A percentile compares a stretch with the other conserved stretches of the same genome.
Evolutionary conservation across 2,113 vertebrate genomes (phyloP).

Genomic region (Nycticorax nycticorax): DNA sequence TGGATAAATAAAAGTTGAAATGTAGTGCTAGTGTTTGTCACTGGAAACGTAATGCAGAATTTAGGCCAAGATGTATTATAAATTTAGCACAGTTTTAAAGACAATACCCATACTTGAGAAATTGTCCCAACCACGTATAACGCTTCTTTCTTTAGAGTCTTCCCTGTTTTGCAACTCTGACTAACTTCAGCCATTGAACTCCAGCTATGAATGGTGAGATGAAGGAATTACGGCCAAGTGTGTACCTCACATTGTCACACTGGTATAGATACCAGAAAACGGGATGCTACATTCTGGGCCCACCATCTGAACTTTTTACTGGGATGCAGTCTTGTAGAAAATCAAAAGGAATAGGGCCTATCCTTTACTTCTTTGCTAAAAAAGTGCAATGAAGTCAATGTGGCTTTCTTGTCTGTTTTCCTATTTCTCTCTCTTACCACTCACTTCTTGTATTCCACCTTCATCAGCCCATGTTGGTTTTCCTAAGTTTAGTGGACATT

Average conservation of each 20-base stretch:
- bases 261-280: neutral
- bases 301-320: neutral
- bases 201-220: neutral
- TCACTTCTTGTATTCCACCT: neutral
- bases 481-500: neutral
- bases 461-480: neutral
- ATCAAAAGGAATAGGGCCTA: neutral
- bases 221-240: neutral
- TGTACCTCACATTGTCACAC: neutral
- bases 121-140: neutral
- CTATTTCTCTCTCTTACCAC: neutral
- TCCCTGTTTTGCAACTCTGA: neutral
- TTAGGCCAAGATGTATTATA: neutral
- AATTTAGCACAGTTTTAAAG: neutral
- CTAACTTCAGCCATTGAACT: neutral
- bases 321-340: neutral
- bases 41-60: neutral
- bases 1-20: slow-evolving; percentile 4
- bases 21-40: neutral
- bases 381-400: neutral
- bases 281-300: neutral
- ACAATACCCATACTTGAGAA: neutral
- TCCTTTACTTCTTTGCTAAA: neutral
- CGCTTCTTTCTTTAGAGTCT: neutral
- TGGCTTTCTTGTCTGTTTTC: neutral